Evolutionary conservation across 2,797 vertebrate genomes (phyloP), one percentile per base, ranked within the genome.

Genomic region (Psittacula derbiana): DNA sequence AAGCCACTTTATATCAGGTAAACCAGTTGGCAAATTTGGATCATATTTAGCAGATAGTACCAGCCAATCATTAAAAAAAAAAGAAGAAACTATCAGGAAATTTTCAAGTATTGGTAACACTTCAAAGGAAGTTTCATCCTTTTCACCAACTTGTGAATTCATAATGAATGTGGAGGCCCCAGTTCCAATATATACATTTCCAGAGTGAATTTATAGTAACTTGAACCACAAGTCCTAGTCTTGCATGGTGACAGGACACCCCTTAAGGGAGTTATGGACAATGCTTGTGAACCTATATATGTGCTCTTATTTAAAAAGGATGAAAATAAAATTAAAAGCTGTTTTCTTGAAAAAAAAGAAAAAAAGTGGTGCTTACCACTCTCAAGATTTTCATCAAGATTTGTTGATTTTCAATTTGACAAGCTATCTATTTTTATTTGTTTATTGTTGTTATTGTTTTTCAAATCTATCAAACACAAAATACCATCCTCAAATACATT

Each of bases 221-320:
- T 13, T 36, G 36, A 75, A 31, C 18, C 11, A 55, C 28, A 65
- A 61, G 60, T 6, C 6, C 2, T 50, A 67, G 12, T 62, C n/a
- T 64, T 27, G 4, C 8, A 20, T 40, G 24, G 15, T n/a, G 64
- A 58, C 11, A 31, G 12, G 2, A 60, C 2, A 4, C 0, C 60
- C 14, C 10, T n/a, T 60, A 60, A 67, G 2, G 2, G 6, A 43
- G 3, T 30, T 71, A 49, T 7, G 5, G 44, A 23, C 3, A 64
- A 31, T 31, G 6, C 1, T 60, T 66, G 5, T 60, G 17, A 55
- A 78, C 50, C 6, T 24, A 10, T 57, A 19, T 11, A 31, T 11
- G 4, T 58, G 12, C 1, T 50, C 6, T 58, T 76, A 79, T 64
- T 75, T 82, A 1, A 52, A 64, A 88, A 83, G 2, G 1, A 38